phyloP scores from a whole-genome alignment of 2,888 invertebrate genomes.

The Eupsilia transversa region DNA sequence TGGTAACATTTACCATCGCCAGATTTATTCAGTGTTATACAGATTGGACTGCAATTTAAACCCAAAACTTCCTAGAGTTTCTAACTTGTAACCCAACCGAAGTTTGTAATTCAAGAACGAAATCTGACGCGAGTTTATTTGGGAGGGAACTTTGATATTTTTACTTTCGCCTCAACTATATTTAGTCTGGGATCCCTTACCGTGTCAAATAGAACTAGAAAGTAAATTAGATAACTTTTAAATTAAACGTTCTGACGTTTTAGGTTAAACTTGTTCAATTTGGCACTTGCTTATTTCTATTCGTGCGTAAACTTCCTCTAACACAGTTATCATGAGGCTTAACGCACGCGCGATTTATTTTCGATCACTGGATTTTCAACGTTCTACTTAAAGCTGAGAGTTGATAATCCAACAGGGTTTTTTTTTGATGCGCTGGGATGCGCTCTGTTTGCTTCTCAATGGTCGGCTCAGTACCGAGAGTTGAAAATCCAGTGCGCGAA shows the following conservation, averaged over 20 bases:
- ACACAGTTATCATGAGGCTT: too few species aligned
- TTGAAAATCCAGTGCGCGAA: not conserved
- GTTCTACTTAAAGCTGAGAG: not conserved
- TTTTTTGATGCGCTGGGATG: not conserved
- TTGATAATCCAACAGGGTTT: not conserved
- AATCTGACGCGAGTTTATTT: conserved; percentile 41
- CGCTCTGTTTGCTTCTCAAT: not conserved
- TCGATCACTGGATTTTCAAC: not conserved
- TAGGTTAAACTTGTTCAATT: conserved; percentile 41
- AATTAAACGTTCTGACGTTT: conserved; percentile 30
- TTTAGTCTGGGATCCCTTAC: conserved; percentile 33
- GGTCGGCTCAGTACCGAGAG: not conserved
- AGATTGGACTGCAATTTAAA: conserved; percentile 31
- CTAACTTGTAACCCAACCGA: conserved; percentile 29
- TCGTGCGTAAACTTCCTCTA: conserved; percentile 34
- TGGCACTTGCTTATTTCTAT: conserved; percentile 33
- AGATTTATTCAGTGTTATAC: conserved; percentile 15
- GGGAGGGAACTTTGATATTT: conserved; percentile 51
- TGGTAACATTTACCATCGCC: not conserved
- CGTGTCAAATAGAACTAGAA: conserved; percentile 21
- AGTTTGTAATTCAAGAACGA: conserved; percentile 42
- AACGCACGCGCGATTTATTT: not conserved
- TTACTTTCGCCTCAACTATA: conserved; percentile 44
- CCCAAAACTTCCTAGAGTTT: conserved; percentile 16
- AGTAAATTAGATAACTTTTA: conserved; percentile 43